These are phyloP conservation scores for Gari tellinella DNA, from an alignment of 2,888 invertebrate species.

Conservation along the genomic window DNA sequence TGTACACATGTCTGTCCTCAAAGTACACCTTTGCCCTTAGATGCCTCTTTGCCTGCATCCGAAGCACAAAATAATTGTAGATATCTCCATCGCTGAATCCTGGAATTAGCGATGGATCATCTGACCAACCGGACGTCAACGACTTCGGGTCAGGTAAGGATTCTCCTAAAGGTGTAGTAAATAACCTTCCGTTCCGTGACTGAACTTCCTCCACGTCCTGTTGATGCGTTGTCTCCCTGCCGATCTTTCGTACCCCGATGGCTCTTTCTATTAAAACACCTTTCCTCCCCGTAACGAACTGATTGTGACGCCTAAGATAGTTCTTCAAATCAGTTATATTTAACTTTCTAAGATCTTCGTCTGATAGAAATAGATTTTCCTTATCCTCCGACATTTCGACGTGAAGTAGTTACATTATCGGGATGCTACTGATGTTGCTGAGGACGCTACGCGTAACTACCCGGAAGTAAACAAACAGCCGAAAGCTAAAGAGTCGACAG, in stretches of 20 bases:
- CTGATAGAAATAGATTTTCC: not conserved
- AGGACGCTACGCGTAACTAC: no score
- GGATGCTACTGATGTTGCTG: no score
- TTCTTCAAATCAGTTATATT: not conserved
- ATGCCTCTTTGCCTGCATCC: constrained; percentile 8
- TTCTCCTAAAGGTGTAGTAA: constrained; percentile 1
- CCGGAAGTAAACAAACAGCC: no score
- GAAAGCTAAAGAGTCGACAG: no score
- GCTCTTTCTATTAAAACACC: not conserved
- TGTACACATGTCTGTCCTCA: constrained; percentile 14
- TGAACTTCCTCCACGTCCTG: not conserved
- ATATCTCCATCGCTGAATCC: not conserved
- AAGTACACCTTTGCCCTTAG: no score
- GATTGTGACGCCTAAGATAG: not conserved
- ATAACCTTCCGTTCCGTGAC: not conserved
- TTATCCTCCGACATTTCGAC: no score
- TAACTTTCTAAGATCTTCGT: not conserved
- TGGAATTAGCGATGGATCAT: not conserved
- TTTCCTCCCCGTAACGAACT: not conserved
- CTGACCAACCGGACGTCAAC: constrained; percentile 14
- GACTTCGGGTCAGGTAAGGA: constrained; percentile 2
- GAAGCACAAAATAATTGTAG: constrained; percentile 10
- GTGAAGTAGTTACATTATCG: no score
- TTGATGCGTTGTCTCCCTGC: not conserved
- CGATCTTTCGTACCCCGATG: not conserved